Evolutionary conservation across 1,140 invertebrate genomes (phyloP).

Genomic region (Nephotettix cincticeps): DNA sequence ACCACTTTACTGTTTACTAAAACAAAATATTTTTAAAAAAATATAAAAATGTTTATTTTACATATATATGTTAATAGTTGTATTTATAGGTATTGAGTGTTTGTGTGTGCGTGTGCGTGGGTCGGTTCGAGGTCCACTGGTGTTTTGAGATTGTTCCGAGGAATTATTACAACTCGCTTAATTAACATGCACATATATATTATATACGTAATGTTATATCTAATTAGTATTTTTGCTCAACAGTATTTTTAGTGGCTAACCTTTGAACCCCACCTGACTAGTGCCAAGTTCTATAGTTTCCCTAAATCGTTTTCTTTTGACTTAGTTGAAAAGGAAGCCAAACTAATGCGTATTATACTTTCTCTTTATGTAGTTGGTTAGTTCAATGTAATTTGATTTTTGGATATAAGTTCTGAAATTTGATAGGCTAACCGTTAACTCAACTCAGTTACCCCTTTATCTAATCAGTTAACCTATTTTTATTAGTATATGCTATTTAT

Average conservation of each 20-base stretch:
- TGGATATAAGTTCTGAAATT: too few relatives aligned
- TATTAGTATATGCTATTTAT: too few relatives aligned
- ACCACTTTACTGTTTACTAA: background rate
- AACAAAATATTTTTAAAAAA: slow-evolving; percentile 16
- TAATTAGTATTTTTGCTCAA: slow-evolving; percentile 6
- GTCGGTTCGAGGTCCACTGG: background rate
- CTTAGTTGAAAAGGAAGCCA: too few relatives aligned
- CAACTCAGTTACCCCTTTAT: too few relatives aligned
- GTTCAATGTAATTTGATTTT: too few relatives aligned
- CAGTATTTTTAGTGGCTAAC: slow-evolving; percentile 1
- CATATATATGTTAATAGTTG: background rate
- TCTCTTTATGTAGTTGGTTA: too few relatives aligned
- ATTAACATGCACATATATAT: slow-evolving; percentile 2
- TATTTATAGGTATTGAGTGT: background rate
- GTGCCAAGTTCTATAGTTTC: slow-evolving; percentile 1
- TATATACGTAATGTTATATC: slow-evolving; percentile 1
- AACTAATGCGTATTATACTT: too few relatives aligned
- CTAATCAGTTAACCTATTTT: too few relatives aligned
- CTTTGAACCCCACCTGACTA: background rate
- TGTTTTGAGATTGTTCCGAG: background rate
- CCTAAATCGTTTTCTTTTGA: background rate
- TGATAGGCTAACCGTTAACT: too few relatives aligned
- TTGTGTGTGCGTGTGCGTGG: background rate
- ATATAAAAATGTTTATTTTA: slow-evolving; percentile 8
- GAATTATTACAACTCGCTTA: background rate